Percentiles rank a stretch among this genome's conserved stretches.
Evolutionary conservation across 1,140 invertebrate species (phyloP).

Genomic region (Drosophila sucinea): DNA sequence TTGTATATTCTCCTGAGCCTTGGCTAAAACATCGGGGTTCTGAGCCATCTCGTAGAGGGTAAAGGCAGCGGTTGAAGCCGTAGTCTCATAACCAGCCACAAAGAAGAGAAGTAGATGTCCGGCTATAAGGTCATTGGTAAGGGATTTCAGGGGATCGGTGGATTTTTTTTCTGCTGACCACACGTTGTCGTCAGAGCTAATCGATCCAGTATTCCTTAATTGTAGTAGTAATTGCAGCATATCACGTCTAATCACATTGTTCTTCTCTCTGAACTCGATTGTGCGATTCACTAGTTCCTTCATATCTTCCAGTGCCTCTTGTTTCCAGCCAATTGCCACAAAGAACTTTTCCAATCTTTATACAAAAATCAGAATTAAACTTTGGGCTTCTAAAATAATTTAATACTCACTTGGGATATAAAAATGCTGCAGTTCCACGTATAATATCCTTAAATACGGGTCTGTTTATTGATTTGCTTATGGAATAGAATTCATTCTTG

Average conservation of each 20-base stretch:
- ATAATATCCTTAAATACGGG: slow-evolving; percentile 31
- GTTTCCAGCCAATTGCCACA: slow-evolving; percentile 41
- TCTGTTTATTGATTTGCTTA: slow-evolving; percentile 40
- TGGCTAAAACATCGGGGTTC: slow-evolving; percentile 57
- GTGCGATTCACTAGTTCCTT: slow-evolving; percentile 83
- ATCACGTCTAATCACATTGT: slow-evolving; percentile 84
- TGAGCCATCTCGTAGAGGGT: slow-evolving; percentile 85
- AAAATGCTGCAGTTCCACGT: slow-evolving; percentile 42
- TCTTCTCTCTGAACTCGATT: slow-evolving; percentile 83
- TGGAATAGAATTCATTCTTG: slow-evolving; percentile 60
- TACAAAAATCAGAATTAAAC: background rate
- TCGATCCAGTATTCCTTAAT: slow-evolving; percentile 83
- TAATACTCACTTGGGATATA: slow-evolving; percentile 63
- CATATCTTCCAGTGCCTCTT: slow-evolving; percentile 36
- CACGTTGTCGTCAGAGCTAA: slow-evolving; percentile 60
- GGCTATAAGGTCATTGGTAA: slow-evolving; percentile 84
- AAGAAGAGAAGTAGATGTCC: slow-evolving; percentile 87
- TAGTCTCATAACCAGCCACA: slow-evolving; percentile 90
- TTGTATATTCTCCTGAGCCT: slow-evolving; percentile 84
- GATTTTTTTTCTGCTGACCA: slow-evolving; percentile 51
- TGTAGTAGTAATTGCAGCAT: slow-evolving; percentile 85
- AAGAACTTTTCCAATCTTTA: slow-evolving; percentile 53
- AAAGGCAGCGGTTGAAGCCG: slow-evolving; percentile 86
- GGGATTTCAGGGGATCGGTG: slow-evolving; percentile 41
- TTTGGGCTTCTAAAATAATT: too few relatives aligned